phyloP scores from a whole-genome alignment of 2,113 vertebrate genomes.

The Macrotis lagotis region DNA sequence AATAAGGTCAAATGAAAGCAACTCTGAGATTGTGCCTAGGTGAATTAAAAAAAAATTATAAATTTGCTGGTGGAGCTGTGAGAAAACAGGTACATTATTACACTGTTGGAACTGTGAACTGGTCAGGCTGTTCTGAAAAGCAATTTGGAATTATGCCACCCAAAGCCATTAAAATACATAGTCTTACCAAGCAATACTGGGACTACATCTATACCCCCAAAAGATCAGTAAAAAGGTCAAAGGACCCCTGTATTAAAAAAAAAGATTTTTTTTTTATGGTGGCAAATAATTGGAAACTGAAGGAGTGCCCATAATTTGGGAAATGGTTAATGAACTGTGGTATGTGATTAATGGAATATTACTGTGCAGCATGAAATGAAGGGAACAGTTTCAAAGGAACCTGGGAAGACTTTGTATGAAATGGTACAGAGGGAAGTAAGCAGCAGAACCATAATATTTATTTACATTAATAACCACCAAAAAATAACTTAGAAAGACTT shows the following conservation, averaged over 20 bases:
- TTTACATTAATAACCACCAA: not conserved
- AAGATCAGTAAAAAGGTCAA: not conserved
- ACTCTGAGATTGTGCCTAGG: not conserved
- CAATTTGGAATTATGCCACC: not conserved
- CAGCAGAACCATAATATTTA: not conserved
- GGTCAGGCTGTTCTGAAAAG: not conserved
- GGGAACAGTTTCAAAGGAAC: not conserved
- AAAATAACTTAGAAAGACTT: not conserved
- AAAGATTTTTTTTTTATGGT: not conserved
- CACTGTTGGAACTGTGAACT: not conserved
- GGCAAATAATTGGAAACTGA: not conserved
- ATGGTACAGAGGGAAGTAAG: not conserved
- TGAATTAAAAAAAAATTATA: not conserved
- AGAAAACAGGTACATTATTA: not conserved
- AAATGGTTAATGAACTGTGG: not conserved
- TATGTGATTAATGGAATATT: not conserved
- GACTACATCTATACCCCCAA: not conserved
- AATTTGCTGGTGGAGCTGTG: not conserved
- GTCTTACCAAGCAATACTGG: too few species aligned
- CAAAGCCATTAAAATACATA: not conserved
- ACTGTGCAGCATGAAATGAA: not conserved
- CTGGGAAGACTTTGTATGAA: not conserved
- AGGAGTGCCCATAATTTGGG: not conserved
- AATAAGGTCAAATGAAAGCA: not conserved
- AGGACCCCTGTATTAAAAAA: not conserved